phyloP scores from a whole-genome alignment of 2,797 vertebrate genomes.

The Clarias pachynema region DNA sequence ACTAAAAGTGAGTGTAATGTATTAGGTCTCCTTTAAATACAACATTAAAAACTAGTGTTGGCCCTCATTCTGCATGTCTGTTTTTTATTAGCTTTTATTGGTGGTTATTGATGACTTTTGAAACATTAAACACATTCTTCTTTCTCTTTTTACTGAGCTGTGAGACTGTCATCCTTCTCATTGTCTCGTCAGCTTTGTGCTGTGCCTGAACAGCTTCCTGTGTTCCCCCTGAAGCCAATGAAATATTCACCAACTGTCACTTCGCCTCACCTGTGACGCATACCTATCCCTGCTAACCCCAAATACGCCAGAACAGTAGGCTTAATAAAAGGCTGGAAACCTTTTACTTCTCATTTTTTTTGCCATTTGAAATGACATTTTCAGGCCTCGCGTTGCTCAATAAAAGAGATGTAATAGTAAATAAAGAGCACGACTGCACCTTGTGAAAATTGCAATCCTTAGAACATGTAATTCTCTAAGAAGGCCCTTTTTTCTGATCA shows the following conservation, averaged over 20 bases:
- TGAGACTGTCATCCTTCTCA: slow-evolving; percentile 48
- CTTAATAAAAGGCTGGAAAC: neutral
- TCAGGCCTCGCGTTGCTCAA: neutral
- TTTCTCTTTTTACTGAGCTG: slow-evolving; percentile 6
- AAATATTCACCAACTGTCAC: slow-evolving; percentile 79
- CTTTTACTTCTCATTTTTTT: neutral
- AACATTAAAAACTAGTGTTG: no score
- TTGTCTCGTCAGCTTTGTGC: slow-evolving; percentile 48
- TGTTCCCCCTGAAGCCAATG: slow-evolving; percentile 64
- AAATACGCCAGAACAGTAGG: slow-evolving; percentile 13
- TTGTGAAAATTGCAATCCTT: neutral
- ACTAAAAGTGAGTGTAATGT: no score
- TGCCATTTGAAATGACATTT: neutral
- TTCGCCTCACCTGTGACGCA: slow-evolving; percentile 64
- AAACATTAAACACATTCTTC: slow-evolving; percentile 11
- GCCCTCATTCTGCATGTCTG: neutral
- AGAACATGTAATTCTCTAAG: neutral
- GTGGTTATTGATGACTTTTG: neutral
- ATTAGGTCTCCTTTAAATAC: no score
- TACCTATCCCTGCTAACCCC: neutral
- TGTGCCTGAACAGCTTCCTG: slow-evolving; percentile 50
- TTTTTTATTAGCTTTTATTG: neutral
- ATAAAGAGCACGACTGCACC: neutral
- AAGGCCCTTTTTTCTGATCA: neutral
- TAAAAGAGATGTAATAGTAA: neutral